Conservation (phyloP, 2,113 vertebrate species). For the Papio anubis region DNA sequence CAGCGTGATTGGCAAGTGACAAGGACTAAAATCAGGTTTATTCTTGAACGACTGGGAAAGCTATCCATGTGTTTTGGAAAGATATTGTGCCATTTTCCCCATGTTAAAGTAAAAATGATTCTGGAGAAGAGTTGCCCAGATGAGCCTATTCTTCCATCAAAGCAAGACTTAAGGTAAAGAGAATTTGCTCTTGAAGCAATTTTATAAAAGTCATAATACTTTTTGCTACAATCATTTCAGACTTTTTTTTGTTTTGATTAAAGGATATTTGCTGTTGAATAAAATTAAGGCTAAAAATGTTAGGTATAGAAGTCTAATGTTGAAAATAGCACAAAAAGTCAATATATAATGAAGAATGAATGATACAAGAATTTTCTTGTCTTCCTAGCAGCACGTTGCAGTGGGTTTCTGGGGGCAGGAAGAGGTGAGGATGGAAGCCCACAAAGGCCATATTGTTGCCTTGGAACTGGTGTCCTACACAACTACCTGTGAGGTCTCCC, state of each 20-base stretch:
- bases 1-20: not conserved
- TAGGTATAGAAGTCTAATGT: not conserved
- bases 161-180: not conserved
- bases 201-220: not conserved
- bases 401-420: too few species aligned
- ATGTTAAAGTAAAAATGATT: not conserved
- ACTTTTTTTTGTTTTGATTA: not conserved
- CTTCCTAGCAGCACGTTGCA: not conserved
- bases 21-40: not conserved
- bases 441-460: not conserved
- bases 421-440: too few species aligned
- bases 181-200: not conserved
- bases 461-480: not conserved
- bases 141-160: not conserved
- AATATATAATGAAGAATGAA: not conserved
- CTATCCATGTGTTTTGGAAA: not conserved
- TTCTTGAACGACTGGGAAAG: not conserved
- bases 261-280: not conserved
- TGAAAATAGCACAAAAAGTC: not conserved
- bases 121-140: not conserved
- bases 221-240: not conserved
- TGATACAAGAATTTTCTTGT: not conserved
- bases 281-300: not conserved
- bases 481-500: not conserved
- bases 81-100: not conserved